A percentile compares a stretch with the other conserved stretches of the same genome.
phyloP scores from a whole-genome alignment of 2,113 vertebrate genomes.

The Bucco capensis region DNA sequence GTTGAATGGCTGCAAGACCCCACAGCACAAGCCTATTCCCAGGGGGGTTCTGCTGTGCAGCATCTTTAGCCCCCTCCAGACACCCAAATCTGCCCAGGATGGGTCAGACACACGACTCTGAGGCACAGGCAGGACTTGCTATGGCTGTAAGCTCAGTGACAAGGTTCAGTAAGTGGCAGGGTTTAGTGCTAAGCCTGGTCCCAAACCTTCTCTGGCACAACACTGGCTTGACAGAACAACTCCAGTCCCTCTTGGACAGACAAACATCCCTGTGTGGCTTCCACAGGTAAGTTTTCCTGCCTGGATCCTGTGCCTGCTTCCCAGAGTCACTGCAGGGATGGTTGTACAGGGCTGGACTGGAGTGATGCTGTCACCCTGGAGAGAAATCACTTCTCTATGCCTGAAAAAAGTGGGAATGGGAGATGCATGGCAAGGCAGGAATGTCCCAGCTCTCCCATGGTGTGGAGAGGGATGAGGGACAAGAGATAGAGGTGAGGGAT shows the following conservation, averaged over 20 bases:
- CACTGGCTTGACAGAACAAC: background rate
- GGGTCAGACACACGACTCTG: background rate
- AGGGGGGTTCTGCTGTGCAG: background rate
- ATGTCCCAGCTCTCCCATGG: background rate
- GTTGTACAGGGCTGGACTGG: background rate
- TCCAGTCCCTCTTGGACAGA: background rate
- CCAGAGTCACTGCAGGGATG: rapidly evolving
- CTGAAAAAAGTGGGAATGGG: rapidly evolving
- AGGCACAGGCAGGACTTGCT: background rate
- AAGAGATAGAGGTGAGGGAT: background rate
- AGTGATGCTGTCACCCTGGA: background rate
- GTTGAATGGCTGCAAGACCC: background rate
- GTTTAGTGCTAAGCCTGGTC: rapidly evolving
- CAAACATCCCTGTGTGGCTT: rapidly evolving
- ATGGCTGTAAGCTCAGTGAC: rapidly evolving
- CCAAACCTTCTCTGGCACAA: rapidly evolving
- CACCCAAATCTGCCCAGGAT: background rate
- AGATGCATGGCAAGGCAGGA: background rate
- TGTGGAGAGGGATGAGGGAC: background rate
- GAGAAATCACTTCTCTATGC: background rate
- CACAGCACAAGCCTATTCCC: rapidly evolving
- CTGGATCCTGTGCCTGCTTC: rapidly evolving
- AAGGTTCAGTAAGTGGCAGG: background rate
- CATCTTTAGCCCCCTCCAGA: background rate
- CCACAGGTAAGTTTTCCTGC: background rate